Evolutionary conservation across 2,113 vertebrate species (phyloP).

Genomic region (Pteronura brasiliensis): DNA sequence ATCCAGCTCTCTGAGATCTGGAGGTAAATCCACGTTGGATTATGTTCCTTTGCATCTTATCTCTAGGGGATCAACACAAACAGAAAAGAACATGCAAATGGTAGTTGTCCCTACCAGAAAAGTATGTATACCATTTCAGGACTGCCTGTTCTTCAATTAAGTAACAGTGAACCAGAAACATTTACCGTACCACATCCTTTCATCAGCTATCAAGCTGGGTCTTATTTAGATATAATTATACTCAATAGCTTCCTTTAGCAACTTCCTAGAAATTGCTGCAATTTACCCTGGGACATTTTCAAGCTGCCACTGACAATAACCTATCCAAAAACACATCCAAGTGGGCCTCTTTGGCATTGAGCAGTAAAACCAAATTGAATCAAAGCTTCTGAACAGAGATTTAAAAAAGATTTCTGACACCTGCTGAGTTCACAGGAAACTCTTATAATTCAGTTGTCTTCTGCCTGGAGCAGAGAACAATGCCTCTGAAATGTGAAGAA

Average conservation of each 20-base stretch:
- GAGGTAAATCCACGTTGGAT: not conserved
- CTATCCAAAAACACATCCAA: not conserved
- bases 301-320: not conserved
- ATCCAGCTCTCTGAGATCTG: not conserved
- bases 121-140: not conserved
- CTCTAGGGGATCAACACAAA: not conserved
- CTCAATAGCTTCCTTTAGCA: not conserved
- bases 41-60: not conserved
- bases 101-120: not conserved
- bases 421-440: not conserved
- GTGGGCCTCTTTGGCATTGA: not conserved
- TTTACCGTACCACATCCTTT: not conserved
- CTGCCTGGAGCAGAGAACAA: not conserved
- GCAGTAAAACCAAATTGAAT: constrained; percentile 16
- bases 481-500: not conserved
- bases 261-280: not conserved
- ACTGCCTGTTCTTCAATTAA: not conserved
- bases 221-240: not conserved
- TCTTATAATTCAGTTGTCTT: constrained; percentile 22
- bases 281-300: not conserved
- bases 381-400: not conserved
- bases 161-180: not conserved
- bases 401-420: constrained; percentile 28
- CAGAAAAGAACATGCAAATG: not conserved
- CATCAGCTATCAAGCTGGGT: not conserved